phyloP scores from a whole-genome alignment of 2,113 vertebrate genomes.

The Fulmarus glacialis region DNA sequence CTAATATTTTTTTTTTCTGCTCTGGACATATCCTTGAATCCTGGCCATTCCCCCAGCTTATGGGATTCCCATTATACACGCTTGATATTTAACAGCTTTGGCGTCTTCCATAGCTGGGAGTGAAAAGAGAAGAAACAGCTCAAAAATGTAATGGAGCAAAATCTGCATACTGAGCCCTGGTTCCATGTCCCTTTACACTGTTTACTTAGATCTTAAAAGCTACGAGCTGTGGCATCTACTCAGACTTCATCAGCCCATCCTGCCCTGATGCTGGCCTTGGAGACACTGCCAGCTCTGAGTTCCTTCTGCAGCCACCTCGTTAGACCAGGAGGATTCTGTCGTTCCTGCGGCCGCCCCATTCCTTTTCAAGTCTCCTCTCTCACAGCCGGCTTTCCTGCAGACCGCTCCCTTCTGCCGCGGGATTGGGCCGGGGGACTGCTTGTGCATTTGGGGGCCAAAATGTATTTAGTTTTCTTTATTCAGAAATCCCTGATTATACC shows the following conservation, averaged over 20 bases:
- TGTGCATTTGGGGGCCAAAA: background rate
- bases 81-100: slow-evolving; percentile 38
- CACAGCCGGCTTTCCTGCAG: background rate
- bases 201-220: slow-evolving; percentile 64
- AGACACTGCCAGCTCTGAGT: slow-evolving; percentile 21
- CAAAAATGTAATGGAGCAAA: slow-evolving; percentile 2
- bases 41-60: slow-evolving; percentile 53
- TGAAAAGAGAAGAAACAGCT: slow-evolving; percentile 38
- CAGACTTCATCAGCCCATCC: slow-evolving; percentile 75
- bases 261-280: slow-evolving; percentile 70
- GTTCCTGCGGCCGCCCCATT: background rate
- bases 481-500: background rate
- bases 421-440: background rate
- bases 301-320: background rate
- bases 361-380: background rate
- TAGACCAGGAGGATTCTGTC: background rate
- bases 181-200: slow-evolving; percentile 65
- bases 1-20: background rate
- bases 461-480: background rate
- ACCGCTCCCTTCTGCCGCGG: background rate
- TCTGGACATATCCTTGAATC: slow-evolving; percentile 65
- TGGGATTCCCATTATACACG: slow-evolving; percentile 52
- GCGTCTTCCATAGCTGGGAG: slow-evolving; percentile 41
- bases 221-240: slow-evolving; percentile 77
- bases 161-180: slow-evolving; percentile 40